Base-by-base conservation (phyloP, 2,888 invertebrate species). In the Crepidodera aurea region DNA sequence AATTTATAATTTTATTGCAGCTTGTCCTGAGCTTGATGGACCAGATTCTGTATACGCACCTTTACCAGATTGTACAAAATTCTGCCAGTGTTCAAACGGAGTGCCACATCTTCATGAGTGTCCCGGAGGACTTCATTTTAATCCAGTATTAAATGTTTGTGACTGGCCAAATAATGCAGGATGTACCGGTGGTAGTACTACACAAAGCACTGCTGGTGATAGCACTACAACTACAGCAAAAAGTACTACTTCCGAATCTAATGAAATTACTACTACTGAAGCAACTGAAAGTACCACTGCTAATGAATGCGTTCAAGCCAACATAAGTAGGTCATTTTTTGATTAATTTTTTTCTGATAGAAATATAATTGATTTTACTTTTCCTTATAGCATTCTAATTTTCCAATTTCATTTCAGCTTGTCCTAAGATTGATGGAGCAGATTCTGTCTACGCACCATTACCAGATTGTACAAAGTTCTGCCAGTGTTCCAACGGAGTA, bases 51-150 rank as follows among this genome's bases (percentile, higher is more conserved):
- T 68, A 16, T 68, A 68, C 40, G 46, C 54, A 12, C 29, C 62
- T 25, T 48, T 60, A 39, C 46, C 56, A 7, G 51, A 68, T 42
- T 68, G 66, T 19, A 44, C 60, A 2, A 64, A 64, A 32, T 68
- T 66, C 42, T 68, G 64, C 34, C 62, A 68, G 25, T 68, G 68
- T 50, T 64, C 66, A 8, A 68, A 64, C 22, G 68, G 68, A 6
- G 27, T 10, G 1, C 54, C 66, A 22, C 61, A 60, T 18, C n/a
- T 62, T 6, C 56, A 58, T 32, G 19, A 57, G n/a, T 70, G 70
- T 42, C 63, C 70, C n/a, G 7, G 6, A 22, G 66, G 59, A 25
- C 39, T 64, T 0, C 61, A 68, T 48, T 70, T 64, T 40, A 67
- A 67, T 40, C 58, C 67, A 6, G 5, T 15, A 10, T 32, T 68